Base-by-base conservation (phyloP, 2,113 vertebrate genomes). In the Salvelinus alpinus region DNA sequence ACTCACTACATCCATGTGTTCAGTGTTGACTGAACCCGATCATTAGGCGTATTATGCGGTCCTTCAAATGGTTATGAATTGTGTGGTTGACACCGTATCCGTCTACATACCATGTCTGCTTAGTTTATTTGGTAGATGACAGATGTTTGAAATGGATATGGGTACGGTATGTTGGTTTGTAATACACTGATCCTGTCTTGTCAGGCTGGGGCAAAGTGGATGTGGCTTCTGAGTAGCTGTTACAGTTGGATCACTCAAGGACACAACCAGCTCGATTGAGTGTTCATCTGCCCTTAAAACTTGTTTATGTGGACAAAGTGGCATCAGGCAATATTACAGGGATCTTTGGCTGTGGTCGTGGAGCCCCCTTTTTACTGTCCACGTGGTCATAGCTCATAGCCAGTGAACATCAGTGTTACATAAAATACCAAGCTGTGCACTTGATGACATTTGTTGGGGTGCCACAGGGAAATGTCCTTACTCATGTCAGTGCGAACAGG, bases 391-490 rank as follows among this genome's bases (percentile, higher is more conserved):
- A 51, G 48, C 48, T 14, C n/a, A 22, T 18, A 51, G 48, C 48
- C 27, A 51, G 16, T 2, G 69, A 5, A 38, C 44, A 66, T 6
- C 62, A 38, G 11, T 29, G 12, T 71, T 11, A 2, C 11, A 4
- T 51, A 5, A 78, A 72, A 3, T 31, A 31, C 48, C 48, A 51
- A 51, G 48, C 11, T 14, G 12, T 51, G 7, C 27, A n/a, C 54
- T 78, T 74, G 5, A 67, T 77, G 79, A 34, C 34, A 31, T 31
- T 31, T 71, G 73, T 64, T n/a, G 80, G 78, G 31, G 11, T 38
- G 5, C 4, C 31, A 38, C 16, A 71, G 57, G 76, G 22, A 64
- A 6, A 77, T 75, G 74, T 27, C 57, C 79, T n/a, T 38, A 69
- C 31, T 64, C 62, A 64, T 12, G 24, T 64, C 70, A 60, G 18